phyloP scores from a whole-genome alignment of 1,140 invertebrate species.

The Gryllus bimaculatus region DNA sequence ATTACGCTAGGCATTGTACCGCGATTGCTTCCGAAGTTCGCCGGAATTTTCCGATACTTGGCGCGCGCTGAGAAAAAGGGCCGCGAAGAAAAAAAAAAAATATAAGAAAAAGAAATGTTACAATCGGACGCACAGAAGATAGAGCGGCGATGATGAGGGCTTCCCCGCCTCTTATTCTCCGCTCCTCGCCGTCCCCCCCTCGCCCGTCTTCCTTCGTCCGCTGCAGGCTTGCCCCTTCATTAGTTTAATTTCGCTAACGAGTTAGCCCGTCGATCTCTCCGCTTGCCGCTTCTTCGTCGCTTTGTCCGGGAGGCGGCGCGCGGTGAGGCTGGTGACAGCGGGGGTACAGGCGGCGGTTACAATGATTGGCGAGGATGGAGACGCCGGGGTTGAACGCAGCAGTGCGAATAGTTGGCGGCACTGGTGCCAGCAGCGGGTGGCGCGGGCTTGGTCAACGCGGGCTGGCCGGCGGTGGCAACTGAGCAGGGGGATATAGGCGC shows the following conservation, averaged over 20 bases:
- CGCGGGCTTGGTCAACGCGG: too few relatives aligned
- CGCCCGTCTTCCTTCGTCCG: background rate
- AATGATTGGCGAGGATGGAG: too few relatives aligned
- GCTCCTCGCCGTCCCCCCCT: background rate
- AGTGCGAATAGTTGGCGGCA: too few relatives aligned
- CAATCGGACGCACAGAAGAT: background rate
- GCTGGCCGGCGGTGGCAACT: too few relatives aligned
- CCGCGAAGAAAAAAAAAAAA: background rate
- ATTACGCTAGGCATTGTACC: background rate
- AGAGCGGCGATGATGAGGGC: background rate
- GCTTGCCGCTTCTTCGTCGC: background rate
- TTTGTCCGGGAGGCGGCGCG: background rate
- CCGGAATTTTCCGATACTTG: background rate
- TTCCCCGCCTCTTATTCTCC: too few relatives aligned
- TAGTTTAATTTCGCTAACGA: background rate
- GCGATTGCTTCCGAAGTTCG: background rate
- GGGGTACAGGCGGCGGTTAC: too few relatives aligned
- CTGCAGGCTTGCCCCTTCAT: background rate
- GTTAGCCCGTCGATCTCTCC: background rate
- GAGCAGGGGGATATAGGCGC: too few relatives aligned
- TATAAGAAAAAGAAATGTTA: background rate
- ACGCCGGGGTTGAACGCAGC: too few relatives aligned
- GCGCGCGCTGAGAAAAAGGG: background rate
- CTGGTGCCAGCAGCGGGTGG: too few relatives aligned
- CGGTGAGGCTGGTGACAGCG: too few relatives aligned